Base-by-base conservation (phyloP, 2,113 vertebrate species). In the Notechis scutatus region DNA sequence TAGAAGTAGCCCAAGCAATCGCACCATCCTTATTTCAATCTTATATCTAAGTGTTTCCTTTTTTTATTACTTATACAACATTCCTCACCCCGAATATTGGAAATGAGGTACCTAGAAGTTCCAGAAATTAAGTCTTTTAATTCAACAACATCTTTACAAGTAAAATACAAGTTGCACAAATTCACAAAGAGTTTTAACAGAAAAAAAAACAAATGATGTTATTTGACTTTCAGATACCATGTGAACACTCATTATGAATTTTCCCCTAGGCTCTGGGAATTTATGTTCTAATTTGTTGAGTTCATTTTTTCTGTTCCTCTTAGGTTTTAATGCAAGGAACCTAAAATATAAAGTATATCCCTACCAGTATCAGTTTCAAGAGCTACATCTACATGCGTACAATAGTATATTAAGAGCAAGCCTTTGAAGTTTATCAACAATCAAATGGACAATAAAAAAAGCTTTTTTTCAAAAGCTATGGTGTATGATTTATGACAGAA, bases 341-440 rank as follows among this genome's bases (percentile, higher is more conserved):
- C 54, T 50, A 56, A 94, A 93, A 94, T 54, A 96, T 87, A 96
- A 95, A 97, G 89, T 96, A 61, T 90, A 96, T 96, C 91, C 95
- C 59, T 94, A 92, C 91, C 94, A 86, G 52, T 0, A 96, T 42
- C 93, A 95, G 96, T 96, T 21, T 95, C 96, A 96, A 95, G 91
- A 91, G 89, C 94, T 92, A 92, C 92, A 92, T 95, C 96, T 93
- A 92, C 92, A 94, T 95, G 92, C 93, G 93, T 94, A 34, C 11
- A 94, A 94, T 91, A 29, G 87, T 91, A 93, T 56, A 29, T 81
- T 92, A 95, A 95, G 96, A 96, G 93, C 94, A 96, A 94, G 95
- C 88, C 97, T 98, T 98, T 98, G 97, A 98, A 98, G 96, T 96
- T 94, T 93, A 90, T 85, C 95, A 95, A 96, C 97, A 85, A 86